Evolutionary conservation across 2,797 vertebrate genomes (phyloP).

Genomic region (Centropyge bicolor): DNA sequence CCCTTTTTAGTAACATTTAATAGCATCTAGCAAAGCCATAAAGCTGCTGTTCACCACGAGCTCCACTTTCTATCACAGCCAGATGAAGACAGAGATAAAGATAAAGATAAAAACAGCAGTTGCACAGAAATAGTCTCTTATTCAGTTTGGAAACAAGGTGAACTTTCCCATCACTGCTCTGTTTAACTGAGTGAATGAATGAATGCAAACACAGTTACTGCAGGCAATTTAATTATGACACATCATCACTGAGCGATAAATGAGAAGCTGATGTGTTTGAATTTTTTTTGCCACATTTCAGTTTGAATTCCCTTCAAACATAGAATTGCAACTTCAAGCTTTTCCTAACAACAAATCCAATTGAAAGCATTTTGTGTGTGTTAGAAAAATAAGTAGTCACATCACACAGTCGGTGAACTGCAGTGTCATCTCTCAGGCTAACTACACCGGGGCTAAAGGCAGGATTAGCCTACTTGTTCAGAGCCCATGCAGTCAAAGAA

Average conservation of each 20-base stretch:
- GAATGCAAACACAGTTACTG: background rate
- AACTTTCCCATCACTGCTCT: background rate
- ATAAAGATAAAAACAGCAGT: background rate
- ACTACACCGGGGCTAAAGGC: slow-evolving; percentile 13
- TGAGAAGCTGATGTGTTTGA: background rate
- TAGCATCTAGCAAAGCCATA: background rate
- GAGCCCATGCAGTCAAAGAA: slow-evolving; percentile 23
- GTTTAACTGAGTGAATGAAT: background rate
- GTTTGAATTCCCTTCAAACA: background rate
- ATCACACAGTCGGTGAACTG: background rate
- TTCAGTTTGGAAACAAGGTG: background rate
- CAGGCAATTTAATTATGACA: too few species aligned
- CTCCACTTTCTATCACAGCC: background rate
- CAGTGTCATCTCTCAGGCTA: slow-evolving; percentile 28
- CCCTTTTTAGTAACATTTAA: background rate
- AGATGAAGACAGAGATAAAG: too few species aligned
- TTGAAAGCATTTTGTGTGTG: background rate
- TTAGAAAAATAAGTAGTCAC: background rate
- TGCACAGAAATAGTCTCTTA: background rate
- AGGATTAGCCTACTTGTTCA: slow-evolving; percentile 31
- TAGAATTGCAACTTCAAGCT: background rate
- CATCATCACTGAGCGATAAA: too few species aligned
- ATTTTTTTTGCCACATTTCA: background rate
- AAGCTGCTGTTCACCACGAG: background rate
- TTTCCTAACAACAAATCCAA: background rate